A percentile compares a stretch with the other conserved stretches of the same genome.
phyloP scores from a whole-genome alignment of 1,140 invertebrate genomes.

The Oncopodura yosiiana region DNA sequence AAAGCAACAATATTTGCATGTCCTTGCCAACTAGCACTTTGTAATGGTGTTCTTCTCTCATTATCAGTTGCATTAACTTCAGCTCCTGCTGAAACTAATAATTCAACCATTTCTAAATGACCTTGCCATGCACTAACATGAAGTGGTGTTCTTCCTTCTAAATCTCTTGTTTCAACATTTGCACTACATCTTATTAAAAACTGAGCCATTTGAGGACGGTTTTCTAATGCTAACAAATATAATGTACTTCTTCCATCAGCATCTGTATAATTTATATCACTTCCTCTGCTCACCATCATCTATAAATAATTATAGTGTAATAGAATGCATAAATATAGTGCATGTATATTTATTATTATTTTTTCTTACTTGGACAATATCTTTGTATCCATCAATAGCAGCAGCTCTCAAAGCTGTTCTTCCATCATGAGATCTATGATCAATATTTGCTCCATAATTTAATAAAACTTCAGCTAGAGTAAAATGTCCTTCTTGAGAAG shows the following conservation, averaged over 20 bases:
- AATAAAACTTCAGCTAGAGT: slow-evolving; percentile 58
- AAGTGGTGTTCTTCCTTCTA: slow-evolving; percentile 59
- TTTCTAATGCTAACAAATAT: slow-evolving; percentile 84
- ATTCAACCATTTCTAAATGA: slow-evolving; percentile 75
- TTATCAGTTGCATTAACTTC: slow-evolving; percentile 80
- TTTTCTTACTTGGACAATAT: slow-evolving; percentile 30
- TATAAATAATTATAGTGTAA: background rate
- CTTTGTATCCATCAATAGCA: slow-evolving; percentile 72
- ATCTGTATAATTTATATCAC: slow-evolving; percentile 82
- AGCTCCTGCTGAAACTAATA: slow-evolving; percentile 66
- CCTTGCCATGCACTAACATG: slow-evolving; percentile 79
- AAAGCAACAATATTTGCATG: slow-evolving; percentile 72
- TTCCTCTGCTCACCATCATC: slow-evolving; percentile 59
- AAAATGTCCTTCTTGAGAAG: slow-evolving; percentile 77
- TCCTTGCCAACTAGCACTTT: slow-evolving; percentile 92
- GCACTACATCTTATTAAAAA: slow-evolving; percentile 68
- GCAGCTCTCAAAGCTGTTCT: slow-evolving; percentile 80
- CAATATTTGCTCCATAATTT: slow-evolving; percentile 66
- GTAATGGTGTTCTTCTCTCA: slow-evolving; percentile 77
- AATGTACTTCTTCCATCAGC: slow-evolving; percentile 83
- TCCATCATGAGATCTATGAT: slow-evolving; percentile 84
- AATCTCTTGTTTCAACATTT: slow-evolving; percentile 74
- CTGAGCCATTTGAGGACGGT: slow-evolving; percentile 70
- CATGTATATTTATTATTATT: background rate
- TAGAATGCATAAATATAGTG: background rate